Evolutionary conservation across 2,797 vertebrate genomes (phyloP).

Genomic region (Xerus rutilus): DNA sequence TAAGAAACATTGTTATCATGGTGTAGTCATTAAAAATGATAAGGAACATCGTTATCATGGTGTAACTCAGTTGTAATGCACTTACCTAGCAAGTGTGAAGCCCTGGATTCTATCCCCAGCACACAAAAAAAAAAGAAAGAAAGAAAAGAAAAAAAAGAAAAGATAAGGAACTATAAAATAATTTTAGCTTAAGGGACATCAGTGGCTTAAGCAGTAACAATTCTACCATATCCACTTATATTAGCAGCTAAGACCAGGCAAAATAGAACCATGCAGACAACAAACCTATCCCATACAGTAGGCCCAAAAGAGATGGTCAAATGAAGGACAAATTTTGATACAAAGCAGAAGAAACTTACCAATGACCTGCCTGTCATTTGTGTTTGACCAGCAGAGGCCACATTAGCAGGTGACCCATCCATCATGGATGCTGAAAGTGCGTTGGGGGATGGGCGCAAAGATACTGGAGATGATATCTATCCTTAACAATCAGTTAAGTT

Average conservation of each 20-base stretch:
- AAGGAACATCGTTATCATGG: background rate
- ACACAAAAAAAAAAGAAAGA: no score
- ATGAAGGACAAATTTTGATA: background rate
- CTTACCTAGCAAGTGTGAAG: no score
- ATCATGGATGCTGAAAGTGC: background rate
- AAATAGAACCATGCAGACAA: background rate
- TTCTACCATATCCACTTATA: constrained; percentile 20
- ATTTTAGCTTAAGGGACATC: background rate
- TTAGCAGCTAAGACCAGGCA: background rate
- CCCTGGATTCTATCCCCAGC: no score
- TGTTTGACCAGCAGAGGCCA: background rate
- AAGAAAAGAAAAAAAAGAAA: no score
- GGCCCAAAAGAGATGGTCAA: background rate
- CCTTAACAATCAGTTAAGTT: constrained; percentile 14
- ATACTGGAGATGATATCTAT: background rate
- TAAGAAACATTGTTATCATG: no score
- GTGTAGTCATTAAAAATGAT: background rate
- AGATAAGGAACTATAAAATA: background rate
- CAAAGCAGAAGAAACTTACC: constrained; percentile 26
- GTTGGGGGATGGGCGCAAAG: background rate
- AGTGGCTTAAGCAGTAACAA: background rate
- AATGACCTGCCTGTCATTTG: background rate
- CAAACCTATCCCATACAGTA: background rate
- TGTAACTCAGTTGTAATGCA: no score
- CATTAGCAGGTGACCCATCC: background rate